phyloP scores from a whole-genome alignment of 2,888 invertebrate species.

The Erebia palarica region DNA sequence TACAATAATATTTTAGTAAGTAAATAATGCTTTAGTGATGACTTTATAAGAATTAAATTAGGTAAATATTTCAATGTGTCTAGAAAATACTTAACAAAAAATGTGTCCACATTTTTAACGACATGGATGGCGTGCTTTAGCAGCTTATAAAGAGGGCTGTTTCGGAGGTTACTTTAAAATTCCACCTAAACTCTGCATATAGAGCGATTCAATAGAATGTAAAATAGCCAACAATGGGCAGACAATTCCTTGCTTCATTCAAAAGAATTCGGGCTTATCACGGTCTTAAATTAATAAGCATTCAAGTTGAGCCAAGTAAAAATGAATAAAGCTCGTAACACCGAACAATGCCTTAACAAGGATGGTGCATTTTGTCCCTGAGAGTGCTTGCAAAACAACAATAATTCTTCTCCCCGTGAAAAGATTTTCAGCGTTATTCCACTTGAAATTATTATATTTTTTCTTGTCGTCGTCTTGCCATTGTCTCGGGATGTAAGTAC shows the following conservation, averaged over 20 bases:
- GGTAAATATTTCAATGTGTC: not conserved
- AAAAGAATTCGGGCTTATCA: slow-evolving; percentile 81
- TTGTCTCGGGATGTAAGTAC: slow-evolving; percentile 70
- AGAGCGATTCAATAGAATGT: slow-evolving; percentile 65
- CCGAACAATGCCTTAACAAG: slow-evolving; percentile 81
- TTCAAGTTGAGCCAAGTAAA: slow-evolving; percentile 83
- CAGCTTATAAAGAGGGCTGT: slow-evolving; percentile 17
- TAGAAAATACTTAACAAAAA: not conserved
- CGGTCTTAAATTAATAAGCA: slow-evolving; percentile 82
- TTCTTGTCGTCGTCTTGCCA: slow-evolving; percentile 80
- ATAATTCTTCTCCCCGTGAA: slow-evolving; percentile 80
- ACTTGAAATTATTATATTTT: slow-evolving; percentile 82
- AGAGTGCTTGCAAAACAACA: slow-evolving; percentile 82
- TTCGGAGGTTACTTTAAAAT: slow-evolving; percentile 29
- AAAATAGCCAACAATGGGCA: slow-evolving; percentile 77
- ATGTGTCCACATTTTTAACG: slow-evolving; percentile 8
- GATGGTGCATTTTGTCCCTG: slow-evolving; percentile 82
- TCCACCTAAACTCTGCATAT: slow-evolving; percentile 32
- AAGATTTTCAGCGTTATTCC: slow-evolving; percentile 83
- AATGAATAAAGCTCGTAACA: slow-evolving; percentile 82
- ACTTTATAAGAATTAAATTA: not conserved
- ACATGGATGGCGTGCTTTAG: not conserved
- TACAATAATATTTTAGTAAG: no score
- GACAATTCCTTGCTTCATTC: slow-evolving; percentile 77
- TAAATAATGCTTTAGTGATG: no score